Evolutionary conservation across 2,888 invertebrate species (phyloP).

Genomic region (Apamea epomidion): DNA sequence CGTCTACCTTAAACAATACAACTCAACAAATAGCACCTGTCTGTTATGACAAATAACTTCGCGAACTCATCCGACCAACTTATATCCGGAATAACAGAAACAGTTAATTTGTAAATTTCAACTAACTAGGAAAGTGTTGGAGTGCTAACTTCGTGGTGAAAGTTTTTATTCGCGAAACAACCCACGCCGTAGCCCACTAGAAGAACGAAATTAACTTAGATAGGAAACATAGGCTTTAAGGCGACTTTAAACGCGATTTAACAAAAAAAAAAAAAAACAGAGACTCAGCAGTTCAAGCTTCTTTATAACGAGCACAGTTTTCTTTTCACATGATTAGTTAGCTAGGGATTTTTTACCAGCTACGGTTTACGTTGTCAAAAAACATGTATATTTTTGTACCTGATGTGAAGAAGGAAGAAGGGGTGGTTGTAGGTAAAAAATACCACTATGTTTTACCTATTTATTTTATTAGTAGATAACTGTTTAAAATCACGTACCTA

Average conservation of each 20-base stretch:
- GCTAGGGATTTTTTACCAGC: not conserved
- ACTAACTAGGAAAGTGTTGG: slow-evolving; percentile 40
- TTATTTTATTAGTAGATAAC: not conserved
- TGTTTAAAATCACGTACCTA: not conserved
- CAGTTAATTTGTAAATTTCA: slow-evolving; percentile 56
- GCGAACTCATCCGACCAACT: slow-evolving; percentile 9
- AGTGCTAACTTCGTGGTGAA: slow-evolving; percentile 41
- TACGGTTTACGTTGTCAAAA: not conserved
- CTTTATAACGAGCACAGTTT: not conserved
- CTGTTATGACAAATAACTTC: slow-evolving; percentile 17
- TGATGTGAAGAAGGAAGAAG: not conserved
- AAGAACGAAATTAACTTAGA: slow-evolving; percentile 54
- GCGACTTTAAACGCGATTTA: not conserved
- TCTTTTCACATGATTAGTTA: not conserved
- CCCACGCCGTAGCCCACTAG: slow-evolving; percentile 41
- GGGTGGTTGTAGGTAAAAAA: too few relatives aligned
- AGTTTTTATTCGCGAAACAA: slow-evolving; percentile 56
- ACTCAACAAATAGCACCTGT: not conserved
- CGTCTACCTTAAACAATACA: not conserved
- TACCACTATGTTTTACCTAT: not conserved
- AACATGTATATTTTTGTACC: not conserved
- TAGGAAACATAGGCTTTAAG: slow-evolving; percentile 5
- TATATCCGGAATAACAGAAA: slow-evolving; percentile 25
- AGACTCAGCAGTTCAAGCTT: not conserved
- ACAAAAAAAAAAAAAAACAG: too few relatives aligned